phyloP scores from a whole-genome alignment of 2,797 vertebrate species.

The Pangasius djambal region DNA sequence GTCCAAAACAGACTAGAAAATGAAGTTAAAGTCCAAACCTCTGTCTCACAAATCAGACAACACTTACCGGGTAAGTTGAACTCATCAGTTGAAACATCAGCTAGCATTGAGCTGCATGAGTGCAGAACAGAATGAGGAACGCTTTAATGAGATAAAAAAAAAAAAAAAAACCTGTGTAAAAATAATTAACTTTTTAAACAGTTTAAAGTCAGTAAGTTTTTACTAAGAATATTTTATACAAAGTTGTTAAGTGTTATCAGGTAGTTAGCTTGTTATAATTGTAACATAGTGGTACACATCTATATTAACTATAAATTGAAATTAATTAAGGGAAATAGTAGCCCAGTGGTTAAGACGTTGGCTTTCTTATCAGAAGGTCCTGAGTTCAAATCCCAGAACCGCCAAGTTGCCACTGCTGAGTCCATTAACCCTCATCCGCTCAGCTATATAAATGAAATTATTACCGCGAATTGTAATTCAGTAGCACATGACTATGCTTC shows the following conservation, averaged over 20 bases:
- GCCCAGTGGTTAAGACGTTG: no score
- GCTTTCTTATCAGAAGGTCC: no score
- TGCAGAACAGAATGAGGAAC: neutral
- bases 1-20: constrained; percentile 61
- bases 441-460: no score
- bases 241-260: neutral
- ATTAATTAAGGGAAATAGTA: no score
- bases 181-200: neutral
- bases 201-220: neutral
- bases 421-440: no score
- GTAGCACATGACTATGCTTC: neutral
- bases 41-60: constrained; percentile 90
- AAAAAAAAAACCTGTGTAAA: no score
- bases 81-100: neutral
- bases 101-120: neutral
- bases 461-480: no score
- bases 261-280: neutral
- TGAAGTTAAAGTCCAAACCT: constrained; percentile 91
- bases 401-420: no score
- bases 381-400: no score
- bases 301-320: no score
- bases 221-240: neutral
- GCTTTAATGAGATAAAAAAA: neutral
- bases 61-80: constrained; percentile 86
- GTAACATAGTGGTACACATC: no score